A percentile compares a stretch with the other conserved stretches of the same genome.
Evolutionary conservation across 2,888 invertebrate species (phyloP).

Genomic region (Trissoscelio sp.): DNA sequence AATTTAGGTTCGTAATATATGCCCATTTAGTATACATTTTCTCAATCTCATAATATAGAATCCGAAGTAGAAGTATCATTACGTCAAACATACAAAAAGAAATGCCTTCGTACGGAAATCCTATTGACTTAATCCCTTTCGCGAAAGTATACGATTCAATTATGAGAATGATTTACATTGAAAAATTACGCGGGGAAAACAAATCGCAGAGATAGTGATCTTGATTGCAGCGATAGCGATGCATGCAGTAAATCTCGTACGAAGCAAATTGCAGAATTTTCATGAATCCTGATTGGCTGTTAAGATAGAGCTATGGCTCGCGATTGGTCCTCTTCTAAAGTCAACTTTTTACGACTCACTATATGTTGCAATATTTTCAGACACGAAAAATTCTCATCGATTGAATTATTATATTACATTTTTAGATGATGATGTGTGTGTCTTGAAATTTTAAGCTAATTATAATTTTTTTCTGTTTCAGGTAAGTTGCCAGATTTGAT

Average conservation of each 20-base stretch:
- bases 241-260: slow-evolving; percentile 41
- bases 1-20: no score
- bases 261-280: slow-evolving; percentile 62
- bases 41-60: no score
- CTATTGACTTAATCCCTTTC: slow-evolving; percentile 30
- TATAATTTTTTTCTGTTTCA: slow-evolving; percentile 20
- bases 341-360: slow-evolving; percentile 10
- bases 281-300: slow-evolving; percentile 57
- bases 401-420: background rate
- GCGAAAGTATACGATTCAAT: slow-evolving; percentile 54
- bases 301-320: slow-evolving; percentile 27
- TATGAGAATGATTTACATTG: slow-evolving; percentile 59
- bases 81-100: no score
- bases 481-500: slow-evolving; percentile 13
- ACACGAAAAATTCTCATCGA: no score
- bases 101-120: no score
- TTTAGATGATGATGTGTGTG: no score
- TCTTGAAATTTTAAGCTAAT: background rate
- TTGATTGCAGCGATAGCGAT: slow-evolving; percentile 40
- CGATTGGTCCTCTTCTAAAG: slow-evolving; percentile 28
- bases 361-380: background rate
- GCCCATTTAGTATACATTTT: no score
- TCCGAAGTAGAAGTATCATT: no score
- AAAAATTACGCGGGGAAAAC: slow-evolving; percentile 57
- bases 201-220: slow-evolving; percentile 57